phyloP scores from a whole-genome alignment of 2,888 invertebrate species.

The Empis livida region DNA sequence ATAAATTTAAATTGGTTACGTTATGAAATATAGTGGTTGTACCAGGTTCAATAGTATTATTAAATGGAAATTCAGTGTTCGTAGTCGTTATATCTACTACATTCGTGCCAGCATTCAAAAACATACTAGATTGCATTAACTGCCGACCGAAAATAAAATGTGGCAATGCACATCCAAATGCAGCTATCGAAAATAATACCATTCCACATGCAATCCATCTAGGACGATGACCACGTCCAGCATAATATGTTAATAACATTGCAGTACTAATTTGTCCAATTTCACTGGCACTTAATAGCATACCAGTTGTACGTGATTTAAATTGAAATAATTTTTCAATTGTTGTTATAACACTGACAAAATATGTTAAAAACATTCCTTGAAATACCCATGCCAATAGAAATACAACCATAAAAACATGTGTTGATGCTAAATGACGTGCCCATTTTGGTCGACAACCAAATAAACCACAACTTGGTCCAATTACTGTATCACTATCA shows the following conservation, averaged over 20 bases:
- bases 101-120: slow-evolving; percentile 16
- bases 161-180: slow-evolving; percentile 75
- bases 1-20: slow-evolving; percentile 29
- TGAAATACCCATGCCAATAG: slow-evolving; percentile 74
- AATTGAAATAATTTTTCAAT: slow-evolving; percentile 86
- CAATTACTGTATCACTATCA: slow-evolving; percentile 36
- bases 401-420: slow-evolving; percentile 79
- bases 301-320: slow-evolving; percentile 81
- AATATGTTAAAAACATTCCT: slow-evolving; percentile 91
- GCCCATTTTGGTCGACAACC: slow-evolving; percentile 62
- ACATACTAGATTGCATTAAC: slow-evolving; percentile 38
- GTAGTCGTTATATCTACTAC: too few species aligned
- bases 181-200: slow-evolving; percentile 74
- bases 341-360: slow-evolving; percentile 86
- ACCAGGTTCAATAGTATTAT: too few species aligned
- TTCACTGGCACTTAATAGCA: slow-evolving; percentile 81
- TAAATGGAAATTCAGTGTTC: too few species aligned
- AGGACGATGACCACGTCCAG: slow-evolving; percentile 83
- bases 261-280: slow-evolving; percentile 88
- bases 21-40: too few species aligned
- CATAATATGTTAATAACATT: slow-evolving; percentile 74
- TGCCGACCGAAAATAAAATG: slow-evolving; percentile 74
- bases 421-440: slow-evolving; percentile 71
- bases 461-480: slow-evolving; percentile 59
- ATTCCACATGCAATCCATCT: slow-evolving; percentile 90